These are phyloP conservation scores for Drosophila lacertosa DNA, from an alignment of 1,140 invertebrate genomes.

Conservation along the genomic window DNA sequence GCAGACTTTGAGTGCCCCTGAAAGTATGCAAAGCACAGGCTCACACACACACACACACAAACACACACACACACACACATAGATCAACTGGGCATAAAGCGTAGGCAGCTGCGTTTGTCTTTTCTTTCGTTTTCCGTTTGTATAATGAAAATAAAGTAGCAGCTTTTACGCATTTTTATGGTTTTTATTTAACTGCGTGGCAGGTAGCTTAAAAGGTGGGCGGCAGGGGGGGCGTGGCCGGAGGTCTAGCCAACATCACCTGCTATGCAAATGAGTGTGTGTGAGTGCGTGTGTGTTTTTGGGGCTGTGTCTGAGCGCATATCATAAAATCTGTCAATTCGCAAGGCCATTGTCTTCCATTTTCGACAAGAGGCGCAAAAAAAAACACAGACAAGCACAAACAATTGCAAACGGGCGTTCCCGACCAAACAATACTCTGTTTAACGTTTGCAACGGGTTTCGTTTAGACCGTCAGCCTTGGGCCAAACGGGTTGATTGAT, in stretches of 20 bases:
- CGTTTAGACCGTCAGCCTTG: too few relatives aligned
- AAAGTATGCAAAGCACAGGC: constrained; percentile 69
- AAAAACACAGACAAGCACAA: constrained; percentile 3
- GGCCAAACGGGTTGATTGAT: too few relatives aligned
- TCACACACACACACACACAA: constrained; percentile 24
- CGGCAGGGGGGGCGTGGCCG: neutral
- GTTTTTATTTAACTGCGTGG: constrained; percentile 62
- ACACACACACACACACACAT: constrained; percentile 38
- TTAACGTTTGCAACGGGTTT: neutral
- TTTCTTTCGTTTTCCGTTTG: constrained; percentile 1
- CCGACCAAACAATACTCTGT: too few relatives aligned
- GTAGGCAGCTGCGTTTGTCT: constrained; percentile 25
- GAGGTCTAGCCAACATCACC: constrained; percentile 25
- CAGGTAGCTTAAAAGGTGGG: neutral
- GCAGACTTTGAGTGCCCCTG: constrained; percentile 70
- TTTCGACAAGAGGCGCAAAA: constrained; percentile 29
- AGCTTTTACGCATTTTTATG: constrained; percentile 80
- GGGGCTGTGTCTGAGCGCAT: constrained; percentile 8
- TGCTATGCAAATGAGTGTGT: constrained; percentile 67
- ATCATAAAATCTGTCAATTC: constrained; percentile 79
- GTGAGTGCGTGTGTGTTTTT: neutral
- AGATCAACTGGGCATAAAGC: constrained; percentile 58
- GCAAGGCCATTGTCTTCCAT: constrained; percentile 73
- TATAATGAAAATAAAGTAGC: constrained; percentile 79
- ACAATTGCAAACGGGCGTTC: too few relatives aligned